Evolutionary conservation across 2,797 vertebrate genomes (phyloP).

Genomic region (Lates japonicus): DNA sequence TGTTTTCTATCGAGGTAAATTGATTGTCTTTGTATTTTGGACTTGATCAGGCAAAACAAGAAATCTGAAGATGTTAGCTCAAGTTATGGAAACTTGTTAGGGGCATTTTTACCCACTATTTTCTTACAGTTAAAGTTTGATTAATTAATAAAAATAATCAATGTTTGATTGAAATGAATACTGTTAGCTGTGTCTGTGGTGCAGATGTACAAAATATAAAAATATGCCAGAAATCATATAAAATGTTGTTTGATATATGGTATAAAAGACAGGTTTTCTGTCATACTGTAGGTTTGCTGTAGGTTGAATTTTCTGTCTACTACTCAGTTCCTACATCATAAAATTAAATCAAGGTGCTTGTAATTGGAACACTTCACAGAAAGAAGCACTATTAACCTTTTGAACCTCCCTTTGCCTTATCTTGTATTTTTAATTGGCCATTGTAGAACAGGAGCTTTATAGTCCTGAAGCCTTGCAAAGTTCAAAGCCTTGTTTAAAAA

Average conservation of each 20-base stretch:
- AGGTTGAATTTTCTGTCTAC: neutral
- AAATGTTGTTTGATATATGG: neutral
- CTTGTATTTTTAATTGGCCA: constrained; percentile 58
- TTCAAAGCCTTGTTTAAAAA: constrained; percentile 24
- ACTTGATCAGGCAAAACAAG: no score
- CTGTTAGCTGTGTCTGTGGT: neutral
- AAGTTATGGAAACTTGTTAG: neutral
- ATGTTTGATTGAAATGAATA: no score
- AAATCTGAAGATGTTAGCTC: neutral
- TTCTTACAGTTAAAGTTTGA: neutral
- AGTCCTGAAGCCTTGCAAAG: constrained; percentile 22
- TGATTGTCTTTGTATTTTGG: no score
- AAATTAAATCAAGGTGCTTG: constrained; percentile 40
- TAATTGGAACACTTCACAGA: constrained; percentile 41
- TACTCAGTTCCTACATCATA: constrained; percentile 10
- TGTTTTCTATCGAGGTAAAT: no score
- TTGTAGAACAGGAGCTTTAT: constrained; percentile 30
- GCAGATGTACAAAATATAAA: neutral
- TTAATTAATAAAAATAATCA: neutral
- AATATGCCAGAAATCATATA: neutral
- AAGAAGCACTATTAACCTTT: constrained; percentile 52
- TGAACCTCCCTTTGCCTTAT: constrained; percentile 55
- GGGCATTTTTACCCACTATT: neutral
- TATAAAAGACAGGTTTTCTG: neutral
- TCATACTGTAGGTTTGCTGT: neutral